Conservation (phyloP, 2,797 vertebrate genomes). For the Microctenopoma steveboyesi region DNA sequence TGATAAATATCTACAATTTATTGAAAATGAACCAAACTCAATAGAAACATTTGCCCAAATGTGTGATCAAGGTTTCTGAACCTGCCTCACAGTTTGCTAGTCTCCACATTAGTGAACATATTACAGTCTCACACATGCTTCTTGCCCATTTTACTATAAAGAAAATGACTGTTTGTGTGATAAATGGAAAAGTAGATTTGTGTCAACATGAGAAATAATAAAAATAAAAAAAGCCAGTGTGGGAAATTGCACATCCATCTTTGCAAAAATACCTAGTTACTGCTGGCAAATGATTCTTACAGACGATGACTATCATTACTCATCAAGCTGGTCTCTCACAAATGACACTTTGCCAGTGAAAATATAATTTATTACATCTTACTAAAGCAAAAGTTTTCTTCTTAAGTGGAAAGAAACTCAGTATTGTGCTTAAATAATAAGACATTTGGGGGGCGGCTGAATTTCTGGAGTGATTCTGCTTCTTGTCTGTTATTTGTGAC, state of each 20-base stretch:
- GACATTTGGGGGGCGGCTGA: neutral
- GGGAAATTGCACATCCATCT: conserved; percentile 25
- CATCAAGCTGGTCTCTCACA: conserved; percentile 34
- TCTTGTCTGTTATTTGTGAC: neutral
- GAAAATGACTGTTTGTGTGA: conserved; percentile 4
- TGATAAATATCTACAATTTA: neutral
- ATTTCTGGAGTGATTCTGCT: neutral
- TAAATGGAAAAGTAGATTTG: conserved; percentile 18
- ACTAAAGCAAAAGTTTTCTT: conserved; percentile 10
- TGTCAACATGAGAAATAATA: neutral
- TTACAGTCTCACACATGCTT: neutral
- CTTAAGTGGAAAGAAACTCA: conserved; percentile 17
- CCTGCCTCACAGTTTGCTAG: neutral
- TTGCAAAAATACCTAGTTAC: conserved; percentile 36
- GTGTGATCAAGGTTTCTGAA: neutral
- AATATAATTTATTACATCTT: conserved; percentile 21
- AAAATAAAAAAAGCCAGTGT: conserved; percentile 9
- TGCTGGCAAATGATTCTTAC: conserved; percentile 26
- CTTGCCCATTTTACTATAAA: neutral
- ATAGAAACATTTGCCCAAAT: neutral
- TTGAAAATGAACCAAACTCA: neutral
- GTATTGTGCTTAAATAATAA: conserved; percentile 3
- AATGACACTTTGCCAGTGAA: conserved; percentile 29
- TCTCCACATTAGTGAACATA: neutral
- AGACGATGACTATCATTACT: conserved; percentile 37